phyloP scores from a whole-genome alignment of 2,888 invertebrate genomes.

The Morinoia aosen region DNA sequence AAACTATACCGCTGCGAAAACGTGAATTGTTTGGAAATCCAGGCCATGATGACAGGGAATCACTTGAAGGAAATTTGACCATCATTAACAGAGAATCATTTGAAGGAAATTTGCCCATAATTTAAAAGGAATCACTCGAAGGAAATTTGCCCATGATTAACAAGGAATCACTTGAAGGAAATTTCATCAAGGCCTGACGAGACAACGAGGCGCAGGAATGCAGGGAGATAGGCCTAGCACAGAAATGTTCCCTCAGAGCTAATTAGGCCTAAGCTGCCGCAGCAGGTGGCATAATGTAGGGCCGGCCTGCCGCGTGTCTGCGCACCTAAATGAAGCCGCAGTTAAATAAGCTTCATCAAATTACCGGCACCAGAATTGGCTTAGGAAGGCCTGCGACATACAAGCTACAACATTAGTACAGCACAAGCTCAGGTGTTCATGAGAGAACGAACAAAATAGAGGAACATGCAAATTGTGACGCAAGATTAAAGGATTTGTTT shows the following conservation, averaged over 20 bases:
- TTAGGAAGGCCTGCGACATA: neutral
- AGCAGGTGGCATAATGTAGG: neutral
- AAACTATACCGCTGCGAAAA: too few species aligned
- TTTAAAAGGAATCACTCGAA: neutral
- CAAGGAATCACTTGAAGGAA: too few species aligned
- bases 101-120: neutral
- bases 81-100: too few species aligned
- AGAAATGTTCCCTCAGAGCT: neutral
- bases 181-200: too few species aligned
- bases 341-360: neutral
- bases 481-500: too few species aligned
- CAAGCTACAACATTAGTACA: neutral
- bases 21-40: too few species aligned
- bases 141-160: neutral
- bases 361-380: neutral
- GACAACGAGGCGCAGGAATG: too few species aligned
- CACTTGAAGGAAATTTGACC: too few species aligned
- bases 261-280: neutral
- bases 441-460: neutral
- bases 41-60: neutral
- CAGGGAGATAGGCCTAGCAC: neutral
- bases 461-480: too few species aligned
- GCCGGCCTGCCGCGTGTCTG: neutral
- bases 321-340: neutral
- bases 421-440: neutral